Percentiles rank a stretch among this genome's conserved stretches.
Evolutionary conservation across 1,140 invertebrate species (phyloP).

Genomic region (Hycleus phaleratus): DNA sequence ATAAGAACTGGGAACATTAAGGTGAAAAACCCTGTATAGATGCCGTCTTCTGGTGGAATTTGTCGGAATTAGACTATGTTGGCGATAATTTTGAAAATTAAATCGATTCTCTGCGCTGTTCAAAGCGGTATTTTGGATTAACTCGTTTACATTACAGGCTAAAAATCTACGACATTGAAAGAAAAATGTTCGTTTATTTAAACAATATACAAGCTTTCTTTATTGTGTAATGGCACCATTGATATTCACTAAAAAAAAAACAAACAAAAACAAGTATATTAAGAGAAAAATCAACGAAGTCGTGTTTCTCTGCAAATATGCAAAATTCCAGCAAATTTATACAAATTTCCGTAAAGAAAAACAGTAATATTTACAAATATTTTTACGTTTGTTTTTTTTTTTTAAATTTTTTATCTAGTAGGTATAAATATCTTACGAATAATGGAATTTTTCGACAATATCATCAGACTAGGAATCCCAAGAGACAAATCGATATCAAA

Average conservation of each 20-base stretch:
- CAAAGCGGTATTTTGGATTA: no score
- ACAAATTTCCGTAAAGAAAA: neutral
- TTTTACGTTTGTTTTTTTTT: neutral
- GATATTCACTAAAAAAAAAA: conserved; percentile 7
- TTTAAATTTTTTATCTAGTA: neutral
- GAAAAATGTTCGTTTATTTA: neutral
- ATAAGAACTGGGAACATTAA: no score
- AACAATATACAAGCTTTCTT: conserved; percentile 13
- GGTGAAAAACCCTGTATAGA: no score
- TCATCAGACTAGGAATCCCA: no score
- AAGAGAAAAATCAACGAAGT: neutral
- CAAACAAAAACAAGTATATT: neutral
- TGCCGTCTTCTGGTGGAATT: no score
- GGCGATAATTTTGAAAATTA: no score
- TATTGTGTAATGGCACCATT: conserved; percentile 9
- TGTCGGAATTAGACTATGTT: no score
- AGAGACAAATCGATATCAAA: no score
- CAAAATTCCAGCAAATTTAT: neutral
- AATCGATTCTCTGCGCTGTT: no score
- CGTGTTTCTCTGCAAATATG: no score
- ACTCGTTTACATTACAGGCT: no score
- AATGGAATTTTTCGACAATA: neutral
- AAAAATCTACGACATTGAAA: no score
- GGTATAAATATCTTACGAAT: neutral
- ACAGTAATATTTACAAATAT: conserved; percentile 1